phyloP scores from a whole-genome alignment of 2,797 vertebrate species.

The Coreius guichenoti region DNA sequence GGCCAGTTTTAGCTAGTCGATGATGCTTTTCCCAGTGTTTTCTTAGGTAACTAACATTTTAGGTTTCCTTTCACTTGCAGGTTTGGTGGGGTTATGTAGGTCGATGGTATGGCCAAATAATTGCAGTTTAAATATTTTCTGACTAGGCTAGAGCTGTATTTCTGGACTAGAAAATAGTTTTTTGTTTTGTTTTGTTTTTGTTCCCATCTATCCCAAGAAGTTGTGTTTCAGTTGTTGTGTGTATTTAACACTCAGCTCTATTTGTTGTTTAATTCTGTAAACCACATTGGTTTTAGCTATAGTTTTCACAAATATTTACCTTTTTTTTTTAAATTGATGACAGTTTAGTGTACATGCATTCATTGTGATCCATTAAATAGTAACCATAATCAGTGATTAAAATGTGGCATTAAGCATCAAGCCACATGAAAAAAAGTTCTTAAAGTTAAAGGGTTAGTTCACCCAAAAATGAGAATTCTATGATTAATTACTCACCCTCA shows the following conservation, averaged over 20 bases:
- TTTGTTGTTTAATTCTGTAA: constrained; percentile 29
- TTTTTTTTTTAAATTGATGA: background rate
- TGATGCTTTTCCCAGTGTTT: background rate
- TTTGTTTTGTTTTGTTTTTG: background rate
- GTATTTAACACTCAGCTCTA: background rate
- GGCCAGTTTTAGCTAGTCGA: background rate
- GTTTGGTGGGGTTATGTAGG: background rate
- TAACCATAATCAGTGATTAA: constrained; percentile 7
- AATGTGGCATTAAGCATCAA: background rate
- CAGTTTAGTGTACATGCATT: background rate
- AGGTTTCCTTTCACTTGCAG: background rate
- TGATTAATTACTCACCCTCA: too few relatives aligned
- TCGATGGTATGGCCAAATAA: background rate
- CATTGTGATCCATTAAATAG: background rate
- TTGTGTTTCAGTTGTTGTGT: background rate
- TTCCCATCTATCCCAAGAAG: background rate
- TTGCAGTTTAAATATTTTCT: background rate
- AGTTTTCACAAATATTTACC: background rate
- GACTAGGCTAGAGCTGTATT: constrained; percentile 3
- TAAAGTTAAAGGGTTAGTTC: background rate
- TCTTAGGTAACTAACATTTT: background rate
- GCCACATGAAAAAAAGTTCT: background rate
- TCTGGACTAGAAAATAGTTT: background rate
- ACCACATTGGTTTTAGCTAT: constrained; percentile 36
- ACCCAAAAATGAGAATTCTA: too few relatives aligned